A percentile compares a stretch with the other conserved stretches of the same genome.
phyloP scores from a whole-genome alignment of 2,797 vertebrate genomes.

The Lagodon rhomboides region DNA sequence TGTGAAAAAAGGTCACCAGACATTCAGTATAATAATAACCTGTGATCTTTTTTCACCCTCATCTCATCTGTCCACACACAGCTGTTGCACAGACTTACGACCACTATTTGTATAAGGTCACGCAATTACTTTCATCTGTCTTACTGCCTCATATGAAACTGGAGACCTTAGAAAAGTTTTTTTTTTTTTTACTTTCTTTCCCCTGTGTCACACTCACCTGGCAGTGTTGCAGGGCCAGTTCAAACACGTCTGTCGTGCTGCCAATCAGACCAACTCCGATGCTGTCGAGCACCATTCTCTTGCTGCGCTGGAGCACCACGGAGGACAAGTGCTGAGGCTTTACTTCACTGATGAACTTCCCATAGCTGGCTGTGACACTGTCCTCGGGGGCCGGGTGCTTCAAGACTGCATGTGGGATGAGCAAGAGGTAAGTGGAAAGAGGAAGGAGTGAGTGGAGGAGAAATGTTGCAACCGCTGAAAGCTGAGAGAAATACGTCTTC shows the following conservation, averaged over 20 bases:
- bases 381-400: slow-evolving; percentile 78
- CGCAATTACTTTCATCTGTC: slow-evolving; percentile 23
- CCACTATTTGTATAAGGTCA: slow-evolving; percentile 17
- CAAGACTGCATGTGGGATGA: slow-evolving; percentile 69
- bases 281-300: slow-evolving; percentile 93
- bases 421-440: background rate
- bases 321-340: slow-evolving; percentile 84
- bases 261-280: slow-evolving; percentile 92
- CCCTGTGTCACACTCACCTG: slow-evolving; percentile 85
- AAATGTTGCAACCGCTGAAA: background rate
- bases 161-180: background rate
- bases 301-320: slow-evolving; percentile 86
- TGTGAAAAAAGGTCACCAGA: slow-evolving; percentile 33
- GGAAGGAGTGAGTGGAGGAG: background rate
- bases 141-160: slow-evolving; percentile 22
- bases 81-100: background rate
- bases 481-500: background rate
- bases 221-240: slow-evolving; percentile 88
- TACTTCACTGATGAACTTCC: slow-evolving; percentile 86
- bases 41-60: background rate
- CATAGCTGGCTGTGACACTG: slow-evolving; percentile 89
- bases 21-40: slow-evolving; percentile 10
- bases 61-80: slow-evolving; percentile 21
- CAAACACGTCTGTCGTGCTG: slow-evolving; percentile 89
- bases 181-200: background rate